Evolutionary conservation across 2,797 vertebrate species (phyloP).

Genomic region (Pachyuromys duprasi): DNA sequence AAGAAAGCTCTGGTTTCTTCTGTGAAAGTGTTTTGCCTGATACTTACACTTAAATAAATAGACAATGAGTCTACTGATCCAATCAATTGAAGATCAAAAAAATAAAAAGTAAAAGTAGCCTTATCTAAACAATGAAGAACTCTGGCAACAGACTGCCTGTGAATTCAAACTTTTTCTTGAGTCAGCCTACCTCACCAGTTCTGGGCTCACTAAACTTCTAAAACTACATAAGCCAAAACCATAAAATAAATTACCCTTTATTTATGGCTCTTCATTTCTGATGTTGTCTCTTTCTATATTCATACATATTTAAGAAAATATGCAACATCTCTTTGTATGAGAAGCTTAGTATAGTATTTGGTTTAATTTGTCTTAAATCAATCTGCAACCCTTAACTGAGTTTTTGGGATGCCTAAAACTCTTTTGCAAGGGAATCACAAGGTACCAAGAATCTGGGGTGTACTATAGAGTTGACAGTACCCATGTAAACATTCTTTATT

Average conservation of each 20-base stretch:
- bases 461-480: neutral
- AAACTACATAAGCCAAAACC: neutral
- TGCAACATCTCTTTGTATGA: neutral
- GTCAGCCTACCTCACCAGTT: neutral
- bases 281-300: neutral
- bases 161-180: neutral
- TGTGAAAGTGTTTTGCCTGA: neutral
- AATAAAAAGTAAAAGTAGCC: neutral
- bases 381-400: neutral
- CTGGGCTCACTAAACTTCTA: neutral
- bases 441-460: neutral
- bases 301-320: neutral
- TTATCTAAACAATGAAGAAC: neutral
- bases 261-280: neutral
- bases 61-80: neutral
- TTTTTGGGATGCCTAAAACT: constrained; percentile 13
- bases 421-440: neutral
- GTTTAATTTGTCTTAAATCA: constrained; percentile 7
- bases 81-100: neutral
- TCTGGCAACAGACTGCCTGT: neutral
- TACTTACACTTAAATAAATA: constrained; percentile 26
- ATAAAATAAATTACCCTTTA: neutral
- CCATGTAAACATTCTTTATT: neutral
- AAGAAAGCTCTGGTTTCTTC: constrained; percentile 5
- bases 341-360: neutral